Percentiles rank a stretch among this genome's conserved stretches.
These are phyloP conservation scores for Metellina segmentata DNA, from an alignment of 2,888 invertebrate genomes.

Conservation along the genomic window DNA sequence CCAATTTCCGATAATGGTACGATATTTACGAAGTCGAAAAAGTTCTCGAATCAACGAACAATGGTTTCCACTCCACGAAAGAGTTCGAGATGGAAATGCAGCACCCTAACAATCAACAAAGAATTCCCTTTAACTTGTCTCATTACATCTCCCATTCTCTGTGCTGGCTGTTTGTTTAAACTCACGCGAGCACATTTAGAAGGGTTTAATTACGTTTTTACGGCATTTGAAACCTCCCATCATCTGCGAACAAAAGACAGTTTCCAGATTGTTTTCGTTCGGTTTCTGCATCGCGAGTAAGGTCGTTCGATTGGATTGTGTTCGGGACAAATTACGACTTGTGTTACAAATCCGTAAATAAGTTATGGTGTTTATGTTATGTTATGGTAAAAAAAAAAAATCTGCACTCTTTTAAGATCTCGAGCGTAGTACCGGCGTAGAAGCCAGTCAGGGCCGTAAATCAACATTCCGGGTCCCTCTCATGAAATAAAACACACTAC, in stretches of 20 bases:
- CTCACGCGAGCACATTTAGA: conserved; percentile 4
- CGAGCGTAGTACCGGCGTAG: no score
- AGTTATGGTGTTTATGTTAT: no score
- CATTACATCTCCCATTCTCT: neutral
- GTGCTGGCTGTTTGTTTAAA: neutral
- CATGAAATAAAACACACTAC: no score
- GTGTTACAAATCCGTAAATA: no score
- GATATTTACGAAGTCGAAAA: neutral
- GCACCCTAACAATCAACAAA: neutral
- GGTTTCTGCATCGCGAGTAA: neutral
- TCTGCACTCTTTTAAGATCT: no score
- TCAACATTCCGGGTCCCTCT: no score
- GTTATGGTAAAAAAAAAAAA: no score
- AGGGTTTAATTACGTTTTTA: conserved; percentile 21
- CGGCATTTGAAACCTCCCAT: neutral
- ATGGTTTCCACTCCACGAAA: neutral
- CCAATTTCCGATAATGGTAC: no score
- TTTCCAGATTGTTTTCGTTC: neutral
- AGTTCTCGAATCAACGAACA: neutral
- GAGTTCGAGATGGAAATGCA: neutral
- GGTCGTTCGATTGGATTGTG: no score
- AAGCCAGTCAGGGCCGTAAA: no score
- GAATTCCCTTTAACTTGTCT: neutral
- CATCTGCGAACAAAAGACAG: neutral
- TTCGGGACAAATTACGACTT: no score